phyloP scores from a whole-genome alignment of 2,113 vertebrate genomes.

The Protobothrops flavoviridis region DNA sequence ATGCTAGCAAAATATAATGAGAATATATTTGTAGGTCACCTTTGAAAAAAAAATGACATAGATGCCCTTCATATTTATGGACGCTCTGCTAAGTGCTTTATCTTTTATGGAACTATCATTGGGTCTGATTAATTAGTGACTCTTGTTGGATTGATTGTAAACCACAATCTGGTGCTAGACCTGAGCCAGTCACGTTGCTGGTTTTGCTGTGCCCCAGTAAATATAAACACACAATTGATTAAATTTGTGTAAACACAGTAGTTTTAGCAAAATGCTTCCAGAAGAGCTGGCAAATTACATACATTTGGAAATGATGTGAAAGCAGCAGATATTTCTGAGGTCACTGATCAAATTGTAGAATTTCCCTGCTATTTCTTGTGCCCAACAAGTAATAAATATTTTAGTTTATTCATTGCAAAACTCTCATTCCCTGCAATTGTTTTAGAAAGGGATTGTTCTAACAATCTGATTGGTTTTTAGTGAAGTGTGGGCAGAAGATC shows the following conservation, averaged over 20 bases:
- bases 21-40: conserved; percentile 34
- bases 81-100: conserved; percentile 43
- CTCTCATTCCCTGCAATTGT: conserved; percentile 34
- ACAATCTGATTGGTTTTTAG: conserved; percentile 5
- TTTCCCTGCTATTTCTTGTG: conserved; percentile 50
- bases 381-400: conserved; percentile 32
- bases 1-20: background rate
- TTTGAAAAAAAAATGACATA: conserved; percentile 17
- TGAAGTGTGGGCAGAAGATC: background rate
- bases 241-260: conserved; percentile 72
- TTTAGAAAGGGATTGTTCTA: conserved; percentile 47
- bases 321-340: conserved; percentile 49
- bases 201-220: conserved; percentile 71
- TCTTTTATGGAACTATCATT: conserved; percentile 69
- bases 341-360: background rate
- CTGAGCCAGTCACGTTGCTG: conserved; percentile 70
- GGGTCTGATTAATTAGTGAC: conserved; percentile 77
- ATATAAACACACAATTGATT: conserved; percentile 63
- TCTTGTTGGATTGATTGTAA: conserved; percentile 72
- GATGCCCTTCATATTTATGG: conserved; percentile 55
- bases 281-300: conserved; percentile 49
- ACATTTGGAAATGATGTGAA: conserved; percentile 46
- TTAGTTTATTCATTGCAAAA: background rate
- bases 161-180: conserved; percentile 73
- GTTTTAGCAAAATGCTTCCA: conserved; percentile 59